Percentiles rank a stretch among this genome's conserved stretches.
These are phyloP conservation scores for Grantiella picta DNA, from an alignment of 2,113 vertebrate genomes.

Conservation along the genomic window DNA sequence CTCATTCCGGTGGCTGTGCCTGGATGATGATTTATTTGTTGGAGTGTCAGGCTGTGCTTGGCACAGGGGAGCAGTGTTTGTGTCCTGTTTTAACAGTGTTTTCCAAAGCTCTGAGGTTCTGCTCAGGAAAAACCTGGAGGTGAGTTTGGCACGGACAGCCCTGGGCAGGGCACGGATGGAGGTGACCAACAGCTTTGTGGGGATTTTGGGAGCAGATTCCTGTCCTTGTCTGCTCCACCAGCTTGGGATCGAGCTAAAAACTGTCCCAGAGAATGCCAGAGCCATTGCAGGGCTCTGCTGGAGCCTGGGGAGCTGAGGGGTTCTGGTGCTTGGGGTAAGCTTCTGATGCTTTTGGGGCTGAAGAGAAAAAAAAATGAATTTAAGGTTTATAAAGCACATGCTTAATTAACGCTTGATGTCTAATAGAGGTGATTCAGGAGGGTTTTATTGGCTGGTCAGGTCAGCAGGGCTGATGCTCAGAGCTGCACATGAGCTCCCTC, in stretches of 20 bases:
- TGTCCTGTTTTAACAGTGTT: accelerated
- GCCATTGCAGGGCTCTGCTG: background rate
- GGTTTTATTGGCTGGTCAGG: background rate
- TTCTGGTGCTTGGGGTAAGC: background rate
- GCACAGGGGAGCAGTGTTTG: background rate
- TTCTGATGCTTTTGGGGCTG: background rate
- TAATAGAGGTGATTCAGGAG: background rate
- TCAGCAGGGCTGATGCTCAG: background rate
- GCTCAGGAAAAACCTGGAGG: background rate
- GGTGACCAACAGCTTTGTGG: background rate
- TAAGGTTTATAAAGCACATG: background rate
- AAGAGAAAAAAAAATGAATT: too few species aligned
- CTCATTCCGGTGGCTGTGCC: background rate
- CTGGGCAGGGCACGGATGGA: background rate
- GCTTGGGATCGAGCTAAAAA: background rate
- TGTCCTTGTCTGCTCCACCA: background rate
- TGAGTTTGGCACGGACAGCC: background rate
- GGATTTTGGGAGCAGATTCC: background rate
- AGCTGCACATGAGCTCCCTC: background rate
- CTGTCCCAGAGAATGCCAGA: background rate
- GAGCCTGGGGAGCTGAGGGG: background rate
- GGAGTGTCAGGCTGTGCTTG: background rate
- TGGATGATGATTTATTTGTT: background rate
- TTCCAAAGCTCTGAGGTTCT: background rate
- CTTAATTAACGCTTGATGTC: background rate